Evolutionary conservation across 2,888 invertebrate species (phyloP), one percentile per base, ranked within the genome.

Genomic region (Standfussiana lucernea): DNA sequence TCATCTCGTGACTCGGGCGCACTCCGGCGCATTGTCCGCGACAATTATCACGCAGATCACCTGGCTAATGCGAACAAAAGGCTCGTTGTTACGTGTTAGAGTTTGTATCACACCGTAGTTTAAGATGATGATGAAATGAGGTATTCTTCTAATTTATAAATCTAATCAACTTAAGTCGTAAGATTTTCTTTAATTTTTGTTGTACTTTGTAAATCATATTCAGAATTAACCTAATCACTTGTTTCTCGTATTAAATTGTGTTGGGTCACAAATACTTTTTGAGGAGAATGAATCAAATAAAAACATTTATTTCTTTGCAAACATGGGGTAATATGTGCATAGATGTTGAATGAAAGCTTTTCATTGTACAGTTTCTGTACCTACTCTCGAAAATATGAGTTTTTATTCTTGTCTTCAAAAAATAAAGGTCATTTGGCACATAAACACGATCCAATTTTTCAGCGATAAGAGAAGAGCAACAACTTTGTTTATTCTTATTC

Each of bases 1-100:
- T 77, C 65, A 90, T 91, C 86, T 89, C 89, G 90, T 92, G 92
- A 89, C 89, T 89, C 84, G 71, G 69, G 83, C 81, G 84, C 90
- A 89, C 90, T 89, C 85, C 72, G 68, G 82, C 81, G 85, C 90
- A 93, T 92, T 92, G 91, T 92, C 86, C 82, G 67, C 64, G 71
- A 85, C 91, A 92, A 92, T 92, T 91, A 89, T 88, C 80, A 84
- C 86, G 85, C 53, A 45, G 84, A 86, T 89, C 86, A 59, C 83
- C 80, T 84, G 82, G 82, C 83, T 84, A 84, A 89, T 87, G 74
- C 73, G 83, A 91, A 92, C 90, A 92, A 93, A 92, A 91, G 90
- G 85, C 84, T 83, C 24, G n/a, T 88, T 90, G 91, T 92, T 92
- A 92, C 82, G 79, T 82, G 86, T 80, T 76, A 56, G 74, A 72